phyloP scores from a whole-genome alignment of 2,888 invertebrate species.

The Phymatocera aterrima region DNA sequence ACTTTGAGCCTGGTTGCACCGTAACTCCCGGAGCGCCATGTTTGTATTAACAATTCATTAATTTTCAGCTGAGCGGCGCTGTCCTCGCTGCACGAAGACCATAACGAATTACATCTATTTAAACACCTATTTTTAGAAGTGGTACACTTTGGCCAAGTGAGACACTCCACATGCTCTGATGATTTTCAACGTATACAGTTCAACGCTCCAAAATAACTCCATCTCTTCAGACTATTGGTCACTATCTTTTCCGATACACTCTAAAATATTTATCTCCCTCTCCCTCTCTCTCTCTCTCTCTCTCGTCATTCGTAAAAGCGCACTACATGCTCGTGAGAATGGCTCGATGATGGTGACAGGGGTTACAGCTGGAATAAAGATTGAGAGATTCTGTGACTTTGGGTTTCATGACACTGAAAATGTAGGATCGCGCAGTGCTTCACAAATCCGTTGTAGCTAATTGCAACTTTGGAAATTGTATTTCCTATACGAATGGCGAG shows the following conservation, averaged over 20 bases:
- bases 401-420: too few species aligned
- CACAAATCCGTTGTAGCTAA: background rate
- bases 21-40: conserved; percentile 51
- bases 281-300: background rate
- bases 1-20: conserved; percentile 54
- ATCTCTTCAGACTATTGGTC: conserved; percentile 21
- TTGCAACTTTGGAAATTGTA: background rate
- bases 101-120: conserved; percentile 47
- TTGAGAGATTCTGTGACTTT: too few species aligned
- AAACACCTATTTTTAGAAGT: conserved; percentile 48
- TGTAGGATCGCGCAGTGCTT: background rate
- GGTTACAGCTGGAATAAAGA: background rate
- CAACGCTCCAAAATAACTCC: conserved; percentile 39
- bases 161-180: conserved; percentile 47
- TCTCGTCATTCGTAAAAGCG: background rate
- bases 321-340: background rate
- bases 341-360: background rate
- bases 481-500: background rate
- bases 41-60: conserved; percentile 58
- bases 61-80: conserved; percentile 49
- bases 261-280: background rate
- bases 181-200: conserved; percentile 42
- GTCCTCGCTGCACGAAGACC: conserved; percentile 45
- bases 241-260: conserved; percentile 8
- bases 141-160: conserved; percentile 47